Evolutionary conservation across 2,888 invertebrate species (phyloP), one percentile per base, ranked within the genome.

Genomic region (Silvanus unidentatus): DNA sequence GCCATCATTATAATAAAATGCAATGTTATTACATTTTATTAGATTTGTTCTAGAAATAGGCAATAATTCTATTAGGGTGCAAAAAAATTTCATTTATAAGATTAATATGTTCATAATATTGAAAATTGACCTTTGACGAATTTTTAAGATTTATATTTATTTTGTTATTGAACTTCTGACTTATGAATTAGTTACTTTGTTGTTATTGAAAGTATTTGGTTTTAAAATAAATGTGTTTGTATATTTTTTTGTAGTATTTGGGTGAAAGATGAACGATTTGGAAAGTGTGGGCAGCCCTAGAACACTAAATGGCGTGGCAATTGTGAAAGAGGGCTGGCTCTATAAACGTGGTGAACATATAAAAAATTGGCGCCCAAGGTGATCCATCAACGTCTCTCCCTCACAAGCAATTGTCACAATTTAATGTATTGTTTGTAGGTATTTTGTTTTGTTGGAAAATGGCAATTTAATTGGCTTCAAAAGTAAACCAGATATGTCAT

Each of bases 301-400:
- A n/a, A 43, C 42, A 8, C 57, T 53, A 34, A 59, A 52, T 35
- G 54, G 56, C 42, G 58, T 60, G 8, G 61, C 55, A 35, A 62
- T 96, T 63, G 86, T 95, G 50, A 94, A 93, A 75, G 93, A 97
- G 73, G 97, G 97, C 57, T 96, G 93, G 91, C 79, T 97, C 47
- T 88, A 84, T 74, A 97, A 97, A 76, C 82, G 96, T 69, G 97
- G 98, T 46, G 99, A 99, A 74, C 98, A 98, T 74, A 97, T 99
- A 62, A 92, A 93, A 73, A 99, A 95, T 69, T 99, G 99, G 99
- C 82, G 99, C 62, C 84, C 90, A 85, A 54, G 82, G 98, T 59
- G 53, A 35, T 9, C 29, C 6, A n/a, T 32, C 6, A 32, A 28
- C 28, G 8, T 28, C 10, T 28, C 28, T 28, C 10, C 28, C 10